Percentiles rank a stretch among this genome's conserved stretches.
These are phyloP conservation scores for Callorhinus ursinus DNA, from an alignment of 2,113 vertebrate species.

Conservation along the genomic window DNA sequence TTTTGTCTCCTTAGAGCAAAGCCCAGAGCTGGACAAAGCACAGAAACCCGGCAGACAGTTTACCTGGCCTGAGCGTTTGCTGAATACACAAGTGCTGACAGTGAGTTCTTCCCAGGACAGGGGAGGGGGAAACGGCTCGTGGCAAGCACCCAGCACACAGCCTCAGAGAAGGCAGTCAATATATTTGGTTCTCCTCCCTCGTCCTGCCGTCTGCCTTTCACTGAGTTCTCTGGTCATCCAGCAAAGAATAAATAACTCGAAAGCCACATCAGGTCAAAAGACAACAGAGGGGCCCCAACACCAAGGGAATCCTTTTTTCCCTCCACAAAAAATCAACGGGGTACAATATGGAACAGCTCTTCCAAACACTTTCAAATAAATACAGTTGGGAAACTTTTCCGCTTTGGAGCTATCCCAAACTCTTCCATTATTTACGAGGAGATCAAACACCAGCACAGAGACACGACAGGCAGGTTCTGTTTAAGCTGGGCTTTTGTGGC, in stretches of 20 bases:
- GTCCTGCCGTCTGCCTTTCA: not conserved
- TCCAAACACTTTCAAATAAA: not conserved
- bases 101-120: not conserved
- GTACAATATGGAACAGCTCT: not conserved
- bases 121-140: not conserved
- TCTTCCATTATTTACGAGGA: slow-evolving; percentile 56
- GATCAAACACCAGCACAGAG: slow-evolving; percentile 41
- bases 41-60: not conserved
- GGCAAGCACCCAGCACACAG: not conserved
- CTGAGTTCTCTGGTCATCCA: not conserved
- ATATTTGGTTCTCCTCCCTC: not conserved
- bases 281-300: not conserved
- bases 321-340: not conserved
- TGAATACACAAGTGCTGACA: not conserved
- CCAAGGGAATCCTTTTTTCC: not conserved
- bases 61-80: not conserved
- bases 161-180: not conserved
- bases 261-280: not conserved
- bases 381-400: not conserved
- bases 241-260: not conserved
- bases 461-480: not conserved
- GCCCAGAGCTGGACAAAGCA: not conserved
- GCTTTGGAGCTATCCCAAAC: not conserved
- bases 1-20: not conserved
- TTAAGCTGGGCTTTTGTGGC: not conserved